phyloP scores from a whole-genome alignment of 2,113 vertebrate genomes.

The Paraplagusia blochii region DNA sequence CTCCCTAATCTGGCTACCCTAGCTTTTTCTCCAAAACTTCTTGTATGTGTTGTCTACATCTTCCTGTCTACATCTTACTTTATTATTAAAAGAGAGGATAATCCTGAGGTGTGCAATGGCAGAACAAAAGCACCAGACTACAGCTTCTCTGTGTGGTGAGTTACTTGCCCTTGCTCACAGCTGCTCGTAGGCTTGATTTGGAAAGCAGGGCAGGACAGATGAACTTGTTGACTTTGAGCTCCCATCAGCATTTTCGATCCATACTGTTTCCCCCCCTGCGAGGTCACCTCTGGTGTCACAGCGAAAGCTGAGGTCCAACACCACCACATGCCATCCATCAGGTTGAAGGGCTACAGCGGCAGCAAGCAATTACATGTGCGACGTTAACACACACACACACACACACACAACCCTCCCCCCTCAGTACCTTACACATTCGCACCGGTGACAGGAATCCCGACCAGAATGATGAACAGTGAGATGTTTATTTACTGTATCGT shows the following conservation, averaged over 20 bases:
- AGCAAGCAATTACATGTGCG: constrained; percentile 52
- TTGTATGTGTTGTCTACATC: too few relatives aligned
- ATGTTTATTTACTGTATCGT: constrained; percentile 7
- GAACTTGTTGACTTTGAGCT: constrained; percentile 64
- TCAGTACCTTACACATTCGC: neutral
- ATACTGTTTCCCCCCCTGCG: constrained; percentile 23
- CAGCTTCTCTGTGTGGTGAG: constrained; percentile 35
- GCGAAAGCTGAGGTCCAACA: constrained; percentile 38
- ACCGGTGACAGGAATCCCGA: constrained; percentile 3
- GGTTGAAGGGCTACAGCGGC: constrained; percentile 47
- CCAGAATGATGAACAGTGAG: constrained; percentile 7
- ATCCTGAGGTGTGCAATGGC: constrained; percentile 16
- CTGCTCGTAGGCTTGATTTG: constrained; percentile 52
- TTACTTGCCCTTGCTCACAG: constrained; percentile 54
- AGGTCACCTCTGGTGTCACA: constrained; percentile 62
- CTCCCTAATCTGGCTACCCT: too few relatives aligned
- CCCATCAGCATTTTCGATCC: constrained; percentile 63
- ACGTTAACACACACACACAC: constrained; percentile 4
- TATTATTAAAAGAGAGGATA: neutral
- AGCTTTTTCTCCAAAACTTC: too few relatives aligned
- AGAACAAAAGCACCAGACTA: constrained; percentile 6
- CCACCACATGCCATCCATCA: constrained; percentile 55
- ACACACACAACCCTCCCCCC: constrained; percentile 10
- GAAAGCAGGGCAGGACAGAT: constrained; percentile 44
- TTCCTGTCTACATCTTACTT: too few relatives aligned